phyloP scores from a whole-genome alignment of 2,888 invertebrate species.

The Luperina nickerlii region DNA sequence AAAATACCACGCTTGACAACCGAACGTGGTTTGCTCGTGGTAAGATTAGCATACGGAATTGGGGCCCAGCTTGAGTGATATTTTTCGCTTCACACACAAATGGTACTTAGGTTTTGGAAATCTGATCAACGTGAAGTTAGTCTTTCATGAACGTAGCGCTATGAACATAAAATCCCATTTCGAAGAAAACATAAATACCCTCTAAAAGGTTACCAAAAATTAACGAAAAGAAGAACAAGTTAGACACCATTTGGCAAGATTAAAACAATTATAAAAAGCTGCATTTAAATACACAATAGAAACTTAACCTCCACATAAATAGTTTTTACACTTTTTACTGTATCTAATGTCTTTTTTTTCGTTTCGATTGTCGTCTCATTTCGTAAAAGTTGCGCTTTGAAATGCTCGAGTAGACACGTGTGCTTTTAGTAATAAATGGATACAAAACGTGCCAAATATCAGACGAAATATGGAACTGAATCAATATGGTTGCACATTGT shows the following conservation, averaged over 20 bases:
- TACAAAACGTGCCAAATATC: not conserved
- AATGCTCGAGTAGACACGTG: not conserved
- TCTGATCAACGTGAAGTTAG: not conserved
- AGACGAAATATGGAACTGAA: not conserved
- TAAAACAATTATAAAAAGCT: conserved; percentile 40
- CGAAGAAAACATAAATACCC: not conserved
- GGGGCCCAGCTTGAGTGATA: not conserved
- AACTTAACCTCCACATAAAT: conserved; percentile 52
- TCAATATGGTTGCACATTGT: not conserved
- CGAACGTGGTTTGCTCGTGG: not conserved
- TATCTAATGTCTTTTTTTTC: conserved; percentile 46
- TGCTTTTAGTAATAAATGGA: not conserved
- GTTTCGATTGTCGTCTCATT: conserved; percentile 18
- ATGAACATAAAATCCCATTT: not conserved
- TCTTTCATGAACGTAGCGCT: not conserved
- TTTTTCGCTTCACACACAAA: too few relatives aligned
- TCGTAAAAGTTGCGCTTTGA: not conserved
- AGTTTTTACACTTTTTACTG: conserved; percentile 11
- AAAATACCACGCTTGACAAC: not conserved
- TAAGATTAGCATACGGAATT: not conserved
- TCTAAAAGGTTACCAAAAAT: not conserved
- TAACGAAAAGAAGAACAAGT: conserved; percentile 12
- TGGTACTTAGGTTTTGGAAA: not conserved
- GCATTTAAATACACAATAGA: conserved; percentile 49
- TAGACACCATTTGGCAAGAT: conserved; percentile 58